These are phyloP conservation scores for Speoplatyrhinus poulsoni DNA, from an alignment of 2,113 vertebrate species.

Conservation along the genomic window DNA sequence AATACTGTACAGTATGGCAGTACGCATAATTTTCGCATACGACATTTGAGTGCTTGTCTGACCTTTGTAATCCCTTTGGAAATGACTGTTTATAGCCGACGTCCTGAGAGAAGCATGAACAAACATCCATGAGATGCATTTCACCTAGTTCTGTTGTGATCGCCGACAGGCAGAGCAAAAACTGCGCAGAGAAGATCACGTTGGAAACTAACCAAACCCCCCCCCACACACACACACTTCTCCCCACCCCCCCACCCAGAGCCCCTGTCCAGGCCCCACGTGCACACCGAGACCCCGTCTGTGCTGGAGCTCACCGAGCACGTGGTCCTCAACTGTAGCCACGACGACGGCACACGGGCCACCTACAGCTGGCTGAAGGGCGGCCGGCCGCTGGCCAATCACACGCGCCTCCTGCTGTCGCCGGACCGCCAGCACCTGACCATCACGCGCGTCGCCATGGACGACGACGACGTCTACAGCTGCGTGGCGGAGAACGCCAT, in stretches of 20 bases:
- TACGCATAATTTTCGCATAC: too few species aligned
- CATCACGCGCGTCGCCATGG: slow-evolving; percentile 86
- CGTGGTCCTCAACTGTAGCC: slow-evolving; percentile 89
- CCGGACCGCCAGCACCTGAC: slow-evolving; percentile 88
- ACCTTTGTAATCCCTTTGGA: too few species aligned
- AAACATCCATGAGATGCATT: too few species aligned
- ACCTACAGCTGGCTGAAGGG: slow-evolving; percentile 92
- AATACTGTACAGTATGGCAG: too few species aligned
- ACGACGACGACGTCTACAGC: slow-evolving; percentile 88
- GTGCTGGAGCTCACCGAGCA: slow-evolving; percentile 91
- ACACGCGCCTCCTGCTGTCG: slow-evolving; percentile 86
- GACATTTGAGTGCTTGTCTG: too few species aligned
- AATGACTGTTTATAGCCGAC: too few species aligned
- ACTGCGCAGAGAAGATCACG: too few species aligned
- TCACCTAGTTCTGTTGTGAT: too few species aligned
- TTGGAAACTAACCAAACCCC: too few species aligned
- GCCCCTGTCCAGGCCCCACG: slow-evolving; percentile 84
- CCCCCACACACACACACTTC: too few species aligned
- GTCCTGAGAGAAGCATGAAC: too few species aligned
- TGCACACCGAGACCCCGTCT: slow-evolving; percentile 82
- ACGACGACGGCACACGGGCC: slow-evolving; percentile 89
- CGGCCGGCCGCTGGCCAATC: slow-evolving; percentile 83
- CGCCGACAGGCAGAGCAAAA: too few species aligned
- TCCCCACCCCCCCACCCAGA: slow-evolving; percentile 67
- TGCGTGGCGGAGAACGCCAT: slow-evolving; percentile 92